Base-by-base conservation (phyloP, 1,140 invertebrate species). In the Chironomus tepperi region DNA sequence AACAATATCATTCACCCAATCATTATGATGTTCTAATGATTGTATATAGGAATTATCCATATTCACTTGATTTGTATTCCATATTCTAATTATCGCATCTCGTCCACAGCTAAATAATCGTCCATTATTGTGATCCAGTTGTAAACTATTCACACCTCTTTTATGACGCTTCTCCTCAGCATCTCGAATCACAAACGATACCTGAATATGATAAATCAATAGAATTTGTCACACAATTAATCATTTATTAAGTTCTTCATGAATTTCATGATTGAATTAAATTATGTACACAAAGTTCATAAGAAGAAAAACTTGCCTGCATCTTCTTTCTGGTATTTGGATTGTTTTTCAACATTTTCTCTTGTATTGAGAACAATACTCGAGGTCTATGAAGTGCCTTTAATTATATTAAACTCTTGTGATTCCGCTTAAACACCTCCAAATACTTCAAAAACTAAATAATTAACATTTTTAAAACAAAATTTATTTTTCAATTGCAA, bases 1-100 rank as follows among this genome's bases (percentile, higher is more conserved):
- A 9, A 99, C 93, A 82, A 99, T 97, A 85, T 99, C 98, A 84
- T 99, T 99, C 12, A 99, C 96, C 98, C 98, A 99, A 84, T 99
- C 98, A 16, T 97, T 99, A 80, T 99, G 98, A 85, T 99, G 97
- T 81, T 96, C 93, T 92, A 96, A 93, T 1, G 96, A 97, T 79
- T 97, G 94, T 64, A 96, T 88, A 82, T 97, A 99, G 42, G 82
- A 82, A 15, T 78, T 79, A 0, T 79, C 81, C 72, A 79, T 79
- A 79, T 92, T 88, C 74, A 86, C 83, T 77, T 83, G 85, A 77
- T 85, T 86, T 19, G 89, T 89, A 80, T 98, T 95, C 95, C 97
- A 99, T 81, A 98, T 97, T 74, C 98, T 87, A 79, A 99, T 98
- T 77, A 99, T 98, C 67, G 96, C 96, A 85, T 99, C 98, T 76